phyloP scores from a whole-genome alignment of 2,797 vertebrate species.

The Etheostoma nigrum region DNA sequence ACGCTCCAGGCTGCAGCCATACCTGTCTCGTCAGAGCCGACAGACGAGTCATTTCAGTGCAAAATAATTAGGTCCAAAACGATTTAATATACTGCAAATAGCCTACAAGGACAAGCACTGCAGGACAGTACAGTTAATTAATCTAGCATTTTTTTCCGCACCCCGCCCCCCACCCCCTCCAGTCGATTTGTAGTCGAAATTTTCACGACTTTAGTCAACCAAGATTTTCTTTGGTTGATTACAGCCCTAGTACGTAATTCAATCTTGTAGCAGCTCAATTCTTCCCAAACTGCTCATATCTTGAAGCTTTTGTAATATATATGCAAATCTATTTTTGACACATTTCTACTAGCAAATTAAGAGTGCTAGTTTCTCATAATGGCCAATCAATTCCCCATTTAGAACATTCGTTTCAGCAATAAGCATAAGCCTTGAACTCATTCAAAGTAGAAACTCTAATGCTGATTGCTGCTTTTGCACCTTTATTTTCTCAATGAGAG shows the following conservation, averaged over 20 bases:
- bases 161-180: too few species aligned
- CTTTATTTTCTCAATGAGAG: slow-evolving; percentile 34
- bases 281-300: slow-evolving; percentile 55
- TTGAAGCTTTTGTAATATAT: slow-evolving; percentile 72
- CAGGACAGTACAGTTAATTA: too few species aligned
- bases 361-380: slow-evolving; percentile 67
- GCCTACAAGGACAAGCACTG: too few species aligned
- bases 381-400: slow-evolving; percentile 69
- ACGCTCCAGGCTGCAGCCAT: too few species aligned
- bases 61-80: too few species aligned
- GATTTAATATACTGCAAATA: too few species aligned
- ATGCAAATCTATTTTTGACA: slow-evolving; percentile 76
- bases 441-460: slow-evolving; percentile 18
- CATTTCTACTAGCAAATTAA: slow-evolving; percentile 71
- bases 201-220: too few species aligned
- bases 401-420: slow-evolving; percentile 56
- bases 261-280: slow-evolving; percentile 62
- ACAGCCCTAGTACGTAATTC: slow-evolving; percentile 51
- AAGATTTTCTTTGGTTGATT: too few species aligned
- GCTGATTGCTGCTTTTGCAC: slow-evolving; percentile 39
- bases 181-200: too few species aligned
- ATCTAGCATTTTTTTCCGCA: too few species aligned
- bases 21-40: too few species aligned
- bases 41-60: too few species aligned
- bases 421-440: slow-evolving; percentile 10